Evolutionary conservation across 2,888 invertebrate species (phyloP), one percentile per base, ranked within the genome.

Genomic region (Crematogaster levior): DNA sequence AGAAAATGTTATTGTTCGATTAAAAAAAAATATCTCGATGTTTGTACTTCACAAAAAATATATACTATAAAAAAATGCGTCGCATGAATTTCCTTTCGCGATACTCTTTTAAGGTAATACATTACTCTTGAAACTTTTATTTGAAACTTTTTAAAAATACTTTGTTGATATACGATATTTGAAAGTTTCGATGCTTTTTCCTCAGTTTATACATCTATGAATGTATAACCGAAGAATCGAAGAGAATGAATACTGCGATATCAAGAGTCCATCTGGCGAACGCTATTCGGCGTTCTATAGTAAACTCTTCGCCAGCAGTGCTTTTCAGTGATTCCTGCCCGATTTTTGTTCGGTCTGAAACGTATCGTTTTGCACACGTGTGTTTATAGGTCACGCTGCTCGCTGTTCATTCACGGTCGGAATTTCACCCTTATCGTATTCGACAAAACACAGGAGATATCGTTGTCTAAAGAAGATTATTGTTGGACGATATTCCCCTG

Each of bases 381-480:
- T 61, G 21, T 72, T 60, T 68, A 58, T 24, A 40, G 34, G 46
- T 80, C 58, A 68, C 79, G 18, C 18, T 48, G 48, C 48, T 58
- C 65, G 53, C 58, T 27, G 30, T 84, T 84, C 81, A 70, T 87
- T 85, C 85, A 80, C 81, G 72, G 63, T 15, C 27, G 68, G 21
- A 56, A 58, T 24, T 46, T 70, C 53, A 48, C 3, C 6, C 6
- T 3, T 10, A 27, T 37, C 24, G 63, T 56, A 60, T 53, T 82
- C 66, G 81, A 72, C 12, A 48, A 40, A 75, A 75, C 66, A n/a
- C 48, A 3, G 43, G 27, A 18, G 37, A 27, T 12, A 10, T 5
- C 10, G 40, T 34, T 27, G 60, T 27, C 21, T 10, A 66, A 65
- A 40, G 43, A 82, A 53, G 40, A 58, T 51, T 34, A 53, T 37